These are phyloP conservation scores for Scaptomyza caliginosa DNA, from an alignment of 2,888 invertebrate genomes.

Conservation along the genomic window DNA sequence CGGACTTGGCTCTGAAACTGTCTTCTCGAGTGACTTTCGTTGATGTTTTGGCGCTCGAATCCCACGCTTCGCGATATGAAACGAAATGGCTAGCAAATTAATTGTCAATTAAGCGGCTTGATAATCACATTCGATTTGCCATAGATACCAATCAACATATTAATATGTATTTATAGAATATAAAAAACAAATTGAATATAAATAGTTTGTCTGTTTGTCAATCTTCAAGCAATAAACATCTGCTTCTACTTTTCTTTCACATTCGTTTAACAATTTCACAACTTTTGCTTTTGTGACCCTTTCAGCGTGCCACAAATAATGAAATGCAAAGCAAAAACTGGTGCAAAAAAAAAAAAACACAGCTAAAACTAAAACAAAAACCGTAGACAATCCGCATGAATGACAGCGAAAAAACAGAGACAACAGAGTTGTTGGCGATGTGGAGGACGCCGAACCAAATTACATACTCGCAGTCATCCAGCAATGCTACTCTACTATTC, in stretches of 20 bases:
- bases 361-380: constrained; percentile 1
- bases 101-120: constrained; percentile 69
- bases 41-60: constrained; percentile 29
- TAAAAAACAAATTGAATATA: too few species aligned
- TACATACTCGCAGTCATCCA: constrained; percentile 31
- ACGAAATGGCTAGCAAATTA: constrained; percentile 57
- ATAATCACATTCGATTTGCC: constrained; percentile 62
- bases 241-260: constrained; percentile 52
- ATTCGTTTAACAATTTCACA: constrained; percentile 42
- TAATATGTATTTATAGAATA: not conserved
- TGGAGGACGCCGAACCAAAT: constrained; percentile 35
- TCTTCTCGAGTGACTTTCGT: constrained; percentile 24
- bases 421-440: constrained; percentile 2
- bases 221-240: constrained; percentile 33
- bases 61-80: constrained; percentile 56
- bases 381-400: constrained; percentile 40
- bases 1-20: constrained; percentile 11
- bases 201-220: not conserved
- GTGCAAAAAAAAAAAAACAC: constrained; percentile 16
- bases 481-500: constrained; percentile 18
- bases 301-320: constrained; percentile 1
- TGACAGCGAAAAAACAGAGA: constrained; percentile 30
- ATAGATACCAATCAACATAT: constrained; percentile 1
- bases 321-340: constrained; percentile 17
- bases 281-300: constrained; percentile 59